Base-by-base conservation (phyloP, 2,797 vertebrate species). In the Anguilla anguilla region DNA sequence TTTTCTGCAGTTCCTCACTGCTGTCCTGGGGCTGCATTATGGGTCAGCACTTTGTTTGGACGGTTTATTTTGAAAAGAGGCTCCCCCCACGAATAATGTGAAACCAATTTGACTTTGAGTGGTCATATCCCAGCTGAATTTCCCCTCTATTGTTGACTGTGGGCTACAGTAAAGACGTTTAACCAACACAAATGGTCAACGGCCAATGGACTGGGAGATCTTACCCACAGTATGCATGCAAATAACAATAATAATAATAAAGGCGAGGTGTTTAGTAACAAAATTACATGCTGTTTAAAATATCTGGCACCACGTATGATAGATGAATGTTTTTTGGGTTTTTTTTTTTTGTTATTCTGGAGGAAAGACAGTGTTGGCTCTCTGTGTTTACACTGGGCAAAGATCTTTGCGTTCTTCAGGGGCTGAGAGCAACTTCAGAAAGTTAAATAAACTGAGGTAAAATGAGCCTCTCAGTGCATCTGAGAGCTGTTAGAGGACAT, bases 21-120 rank as follows among this genome's bases (percentile, higher is more conserved):
- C 79, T 82, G 79, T 51, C 79, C 79, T 10, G 19, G n/a, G 46
- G 43, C 43, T 43, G 22, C 22, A 46, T n/a, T 46, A 82, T n/a
- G 22, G 79, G 79, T 82, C 46, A 9, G 79, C 19, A 10, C 46
- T 25, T 51, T 25, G 46, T 51, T n/a, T 51, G 43, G 22, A 82
- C 22, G n/a, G 79, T 82, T 82, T 82, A 82, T 82, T 82, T 82
- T 46, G 79, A 82, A 79, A 82, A 82, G 43, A 51, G 19, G 46
- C 25, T 82, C 79, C 79, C 79, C 43, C 19, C 79, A 9, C 1
- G 46, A 49, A 51, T n/a, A 49, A 49, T 17, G 22, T 25, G 35
- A 43, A 43, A 82, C 79, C 3, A 82, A 51, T 46, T 51, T 51
- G 22, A 82, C 46, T 51, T 51, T 49, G 79, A 82, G 79, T 22